phyloP scores from a whole-genome alignment of 2,113 vertebrate genomes.

The Hippopotamus amphibius region DNA sequence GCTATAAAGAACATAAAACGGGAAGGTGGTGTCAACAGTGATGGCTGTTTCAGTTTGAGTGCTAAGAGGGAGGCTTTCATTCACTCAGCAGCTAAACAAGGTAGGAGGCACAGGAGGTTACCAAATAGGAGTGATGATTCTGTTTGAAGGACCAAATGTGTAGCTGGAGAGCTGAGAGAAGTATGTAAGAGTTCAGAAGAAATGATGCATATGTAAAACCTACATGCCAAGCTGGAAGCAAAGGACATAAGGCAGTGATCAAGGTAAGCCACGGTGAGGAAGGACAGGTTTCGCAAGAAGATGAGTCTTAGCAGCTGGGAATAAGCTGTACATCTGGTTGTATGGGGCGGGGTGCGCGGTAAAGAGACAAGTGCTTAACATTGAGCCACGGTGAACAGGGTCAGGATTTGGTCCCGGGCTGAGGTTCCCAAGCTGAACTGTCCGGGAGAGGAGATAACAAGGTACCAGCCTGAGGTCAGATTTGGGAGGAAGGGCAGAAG shows the following conservation, averaged over 20 bases:
- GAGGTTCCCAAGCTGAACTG: background rate
- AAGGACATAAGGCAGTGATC: background rate
- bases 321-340: background rate
- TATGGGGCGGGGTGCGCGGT: rapidly evolving
- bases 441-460: background rate
- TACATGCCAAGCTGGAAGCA: background rate
- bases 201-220: background rate
- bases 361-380: background rate
- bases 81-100: background rate
- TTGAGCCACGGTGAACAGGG: background rate
- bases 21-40: background rate
- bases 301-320: background rate
- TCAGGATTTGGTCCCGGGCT: background rate
- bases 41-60: background rate
- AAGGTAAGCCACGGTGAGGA: background rate
- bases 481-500: background rate
- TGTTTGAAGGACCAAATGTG: background rate
- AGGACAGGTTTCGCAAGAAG: background rate
- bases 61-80: background rate
- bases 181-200: background rate
- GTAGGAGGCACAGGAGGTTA: background rate
- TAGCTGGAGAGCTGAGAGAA: background rate
- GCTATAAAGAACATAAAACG: background rate
- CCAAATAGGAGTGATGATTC: background rate
- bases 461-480: background rate